A percentile compares a stretch with the other conserved stretches of the same genome.
These are phyloP conservation scores for Sterrhoptilus dennistouni DNA, from an alignment of 2,113 vertebrate genomes.

Conservation along the genomic window DNA sequence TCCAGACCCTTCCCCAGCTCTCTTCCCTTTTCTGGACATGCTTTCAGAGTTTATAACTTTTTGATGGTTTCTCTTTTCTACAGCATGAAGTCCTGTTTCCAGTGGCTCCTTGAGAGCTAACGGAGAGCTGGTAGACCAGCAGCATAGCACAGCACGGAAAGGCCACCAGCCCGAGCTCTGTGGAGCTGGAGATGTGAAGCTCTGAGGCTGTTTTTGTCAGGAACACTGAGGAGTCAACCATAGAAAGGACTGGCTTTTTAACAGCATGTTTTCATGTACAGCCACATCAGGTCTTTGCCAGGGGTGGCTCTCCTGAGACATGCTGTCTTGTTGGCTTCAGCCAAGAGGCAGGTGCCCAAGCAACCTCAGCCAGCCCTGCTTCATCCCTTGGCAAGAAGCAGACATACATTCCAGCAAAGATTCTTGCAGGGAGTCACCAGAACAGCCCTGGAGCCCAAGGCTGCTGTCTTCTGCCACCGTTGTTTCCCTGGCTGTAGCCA, in stretches of 20 bases:
- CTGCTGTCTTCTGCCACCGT: background rate
- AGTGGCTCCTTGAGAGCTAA: background rate
- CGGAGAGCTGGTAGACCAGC: background rate
- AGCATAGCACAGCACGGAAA: background rate
- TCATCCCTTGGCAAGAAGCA: fast-evolving
- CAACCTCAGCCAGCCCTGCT: background rate
- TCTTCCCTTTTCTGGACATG: background rate
- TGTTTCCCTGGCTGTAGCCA: background rate
- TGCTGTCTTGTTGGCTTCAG: background rate
- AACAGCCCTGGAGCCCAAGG: background rate
- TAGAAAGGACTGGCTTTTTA: background rate
- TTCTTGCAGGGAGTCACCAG: background rate
- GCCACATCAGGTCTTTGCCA: background rate
- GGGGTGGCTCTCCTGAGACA: background rate
- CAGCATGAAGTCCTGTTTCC: background rate
- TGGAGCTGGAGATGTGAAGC: background rate
- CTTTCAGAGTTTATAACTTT: background rate
- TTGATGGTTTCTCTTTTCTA: background rate
- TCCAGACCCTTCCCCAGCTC: background rate
- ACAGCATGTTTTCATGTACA: background rate
- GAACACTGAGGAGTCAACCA: background rate
- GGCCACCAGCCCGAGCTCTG: fast-evolving
- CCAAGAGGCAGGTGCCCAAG: background rate
- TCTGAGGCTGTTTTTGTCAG: fast-evolving
- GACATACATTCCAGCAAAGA: background rate